Percentiles rank a stretch among this genome's conserved stretches.
These are phyloP conservation scores for Athripsodes cinereus DNA, from an alignment of 2,888 invertebrate species.

Conservation along the genomic window DNA sequence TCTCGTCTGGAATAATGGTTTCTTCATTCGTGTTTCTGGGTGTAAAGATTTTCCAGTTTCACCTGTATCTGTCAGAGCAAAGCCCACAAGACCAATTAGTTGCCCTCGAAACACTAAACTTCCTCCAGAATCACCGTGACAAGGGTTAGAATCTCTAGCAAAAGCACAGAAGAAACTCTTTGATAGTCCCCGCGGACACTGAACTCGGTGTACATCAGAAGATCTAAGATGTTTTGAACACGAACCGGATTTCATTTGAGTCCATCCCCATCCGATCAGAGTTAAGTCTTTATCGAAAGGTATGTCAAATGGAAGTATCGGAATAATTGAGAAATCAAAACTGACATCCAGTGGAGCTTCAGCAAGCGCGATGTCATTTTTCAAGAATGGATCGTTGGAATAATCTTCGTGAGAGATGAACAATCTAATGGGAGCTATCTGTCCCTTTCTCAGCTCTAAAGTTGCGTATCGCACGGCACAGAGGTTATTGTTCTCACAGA, in stretches of 20 bases:
- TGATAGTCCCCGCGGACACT: neutral
- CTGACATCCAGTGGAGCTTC: slow-evolving; percentile 3
- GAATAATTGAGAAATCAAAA: neutral
- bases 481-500: neutral
- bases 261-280: slow-evolving; percentile 5
- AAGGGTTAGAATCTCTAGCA: slow-evolving; percentile 3
- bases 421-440: neutral
- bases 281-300: neutral
- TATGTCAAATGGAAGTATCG: neutral
- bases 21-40: neutral
- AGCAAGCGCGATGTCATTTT: neutral
- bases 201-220: neutral
- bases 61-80: neutral
- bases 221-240: slow-evolving; percentile 1
- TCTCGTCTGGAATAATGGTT: neutral
- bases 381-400: neutral
- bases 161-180: slow-evolving; percentile 2
- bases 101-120: neutral
- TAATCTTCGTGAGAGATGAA: slow-evolving; percentile 1
- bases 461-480: slow-evolving; percentile 12
- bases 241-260: neutral
- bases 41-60: neutral
- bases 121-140: slow-evolving; percentile 11
- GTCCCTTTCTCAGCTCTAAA: neutral
- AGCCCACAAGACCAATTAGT: slow-evolving; percentile 1